Evolutionary conservation across 2,113 vertebrate genomes (phyloP).

Genomic region (Tretioscincus oriximinensis): DNA sequence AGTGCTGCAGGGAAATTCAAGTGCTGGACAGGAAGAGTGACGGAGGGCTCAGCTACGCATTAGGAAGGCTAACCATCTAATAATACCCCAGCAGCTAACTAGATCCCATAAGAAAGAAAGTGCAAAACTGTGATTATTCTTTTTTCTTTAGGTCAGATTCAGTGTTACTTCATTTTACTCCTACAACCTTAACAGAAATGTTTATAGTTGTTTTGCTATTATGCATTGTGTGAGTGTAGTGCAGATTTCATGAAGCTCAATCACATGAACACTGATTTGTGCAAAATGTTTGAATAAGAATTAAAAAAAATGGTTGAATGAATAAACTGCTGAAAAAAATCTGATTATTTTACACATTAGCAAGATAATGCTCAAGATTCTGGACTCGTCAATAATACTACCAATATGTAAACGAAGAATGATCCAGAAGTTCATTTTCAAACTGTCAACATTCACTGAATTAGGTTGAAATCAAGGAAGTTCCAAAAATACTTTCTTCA

Average conservation of each 20-base stretch:
- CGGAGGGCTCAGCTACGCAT: neutral
- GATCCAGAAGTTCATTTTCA: too few species aligned
- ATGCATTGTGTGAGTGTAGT: neutral
- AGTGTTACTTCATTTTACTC: neutral
- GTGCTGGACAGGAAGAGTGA: neutral
- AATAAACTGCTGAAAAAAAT: too few species aligned
- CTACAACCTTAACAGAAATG: neutral
- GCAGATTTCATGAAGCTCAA: neutral
- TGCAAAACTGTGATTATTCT: neutral
- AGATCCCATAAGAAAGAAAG: neutral
- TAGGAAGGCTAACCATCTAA: neutral
- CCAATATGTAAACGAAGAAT: too few species aligned
- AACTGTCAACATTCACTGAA: too few species aligned
- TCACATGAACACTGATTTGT: neutral
- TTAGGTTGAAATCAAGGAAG: too few species aligned
- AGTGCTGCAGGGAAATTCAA: neutral
- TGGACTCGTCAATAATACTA: too few species aligned
- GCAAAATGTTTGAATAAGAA: neutral
- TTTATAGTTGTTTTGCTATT: neutral
- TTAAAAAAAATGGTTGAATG: too few species aligned
- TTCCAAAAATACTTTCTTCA: too few species aligned
- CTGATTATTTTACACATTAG: too few species aligned
- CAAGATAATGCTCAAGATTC: too few species aligned
- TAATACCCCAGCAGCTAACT: neutral
- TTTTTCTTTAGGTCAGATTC: slow-evolving; percentile 12